Conservation (phyloP, 2,888 invertebrate genomes). For the Sarcophaga variegata region DNA sequence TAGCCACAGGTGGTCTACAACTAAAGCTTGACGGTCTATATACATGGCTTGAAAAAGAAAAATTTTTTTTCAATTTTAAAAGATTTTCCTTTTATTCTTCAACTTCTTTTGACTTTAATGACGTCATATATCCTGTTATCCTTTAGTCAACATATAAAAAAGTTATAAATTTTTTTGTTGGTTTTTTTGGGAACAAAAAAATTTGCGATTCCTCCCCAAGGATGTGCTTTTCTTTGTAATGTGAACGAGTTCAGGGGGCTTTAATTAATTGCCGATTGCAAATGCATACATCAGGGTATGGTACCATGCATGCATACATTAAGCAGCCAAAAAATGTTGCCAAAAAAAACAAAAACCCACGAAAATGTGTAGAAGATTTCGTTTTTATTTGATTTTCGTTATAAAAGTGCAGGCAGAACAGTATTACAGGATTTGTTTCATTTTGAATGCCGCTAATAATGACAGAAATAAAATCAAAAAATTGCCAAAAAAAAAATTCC, state of each 20-base stretch:
- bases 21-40: neutral
- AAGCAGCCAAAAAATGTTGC: constrained; percentile 28
- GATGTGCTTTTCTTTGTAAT: constrained; percentile 65
- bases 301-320: constrained; percentile 47
- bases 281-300: constrained; percentile 60
- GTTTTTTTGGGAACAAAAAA: constrained; percentile 35
- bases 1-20: constrained; percentile 79
- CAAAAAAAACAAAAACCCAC: constrained; percentile 24
- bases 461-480: constrained; percentile 60
- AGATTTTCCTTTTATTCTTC: neutral
- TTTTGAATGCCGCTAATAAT: constrained; percentile 30
- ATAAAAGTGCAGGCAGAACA: constrained; percentile 51
- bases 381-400: constrained; percentile 44
- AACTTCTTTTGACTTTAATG: neutral
- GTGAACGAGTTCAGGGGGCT: constrained; percentile 33
- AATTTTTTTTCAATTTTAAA: neutral
- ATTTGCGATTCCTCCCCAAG: constrained; percentile 61
- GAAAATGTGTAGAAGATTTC: neutral
- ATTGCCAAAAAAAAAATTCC: constrained; percentile 55
- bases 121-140: constrained; percentile 18
- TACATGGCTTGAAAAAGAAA: neutral
- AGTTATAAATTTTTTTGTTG: constrained; percentile 30
- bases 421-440: constrained; percentile 33
- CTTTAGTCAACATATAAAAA: constrained; percentile 21
- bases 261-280: constrained; percentile 68